Percentiles rank a stretch among this genome's conserved stretches.
These are phyloP conservation scores for Drosophila nikananu DNA, from an alignment of 1,140 invertebrate genomes.

Conservation along the genomic window DNA sequence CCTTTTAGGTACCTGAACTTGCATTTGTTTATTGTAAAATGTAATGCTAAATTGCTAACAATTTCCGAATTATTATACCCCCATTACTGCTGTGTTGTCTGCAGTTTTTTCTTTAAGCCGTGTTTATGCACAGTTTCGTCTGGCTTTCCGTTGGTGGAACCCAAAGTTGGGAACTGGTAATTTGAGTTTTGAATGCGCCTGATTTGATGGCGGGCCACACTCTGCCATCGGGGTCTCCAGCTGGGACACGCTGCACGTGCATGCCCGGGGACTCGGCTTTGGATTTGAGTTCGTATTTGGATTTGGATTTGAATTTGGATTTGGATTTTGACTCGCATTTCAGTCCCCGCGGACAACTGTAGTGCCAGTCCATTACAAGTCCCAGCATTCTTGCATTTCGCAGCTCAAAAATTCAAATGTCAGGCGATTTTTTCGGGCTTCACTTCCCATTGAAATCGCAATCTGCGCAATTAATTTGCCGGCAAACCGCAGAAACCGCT, in stretches of 20 bases:
- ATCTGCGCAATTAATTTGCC: constrained; percentile 80
- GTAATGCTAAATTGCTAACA: background rate
- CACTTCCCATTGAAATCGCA: constrained; percentile 52
- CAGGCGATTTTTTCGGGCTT: constrained; percentile 53
- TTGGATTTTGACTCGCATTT: constrained; percentile 15
- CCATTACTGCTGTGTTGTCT: background rate
- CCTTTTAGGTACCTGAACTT: background rate
- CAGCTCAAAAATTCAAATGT: constrained; percentile 71
- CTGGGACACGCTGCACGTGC: constrained; percentile 72
- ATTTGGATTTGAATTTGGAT: constrained; percentile 6
- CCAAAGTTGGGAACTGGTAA: constrained; percentile 50
- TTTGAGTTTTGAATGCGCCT: constrained; percentile 82
- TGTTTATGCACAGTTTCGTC: constrained; percentile 65
- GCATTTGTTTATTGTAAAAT: background rate
- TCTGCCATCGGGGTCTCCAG: constrained; percentile 58
- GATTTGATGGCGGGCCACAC: constrained; percentile 80
- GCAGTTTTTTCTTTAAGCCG: constrained; percentile 1
- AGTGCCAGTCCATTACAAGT: constrained; percentile 19
- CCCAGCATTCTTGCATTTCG: constrained; percentile 52
- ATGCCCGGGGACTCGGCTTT: constrained; percentile 37
- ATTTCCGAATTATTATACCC: background rate
- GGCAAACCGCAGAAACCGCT: constrained; percentile 68
- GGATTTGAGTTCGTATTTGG: constrained; percentile 8
- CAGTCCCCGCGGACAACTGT: constrained; percentile 1
- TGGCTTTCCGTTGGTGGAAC: constrained; percentile 48